These are phyloP conservation scores for Elymnias hypermnestra DNA, from an alignment of 1,140 invertebrate genomes.

Conservation along the genomic window DNA sequence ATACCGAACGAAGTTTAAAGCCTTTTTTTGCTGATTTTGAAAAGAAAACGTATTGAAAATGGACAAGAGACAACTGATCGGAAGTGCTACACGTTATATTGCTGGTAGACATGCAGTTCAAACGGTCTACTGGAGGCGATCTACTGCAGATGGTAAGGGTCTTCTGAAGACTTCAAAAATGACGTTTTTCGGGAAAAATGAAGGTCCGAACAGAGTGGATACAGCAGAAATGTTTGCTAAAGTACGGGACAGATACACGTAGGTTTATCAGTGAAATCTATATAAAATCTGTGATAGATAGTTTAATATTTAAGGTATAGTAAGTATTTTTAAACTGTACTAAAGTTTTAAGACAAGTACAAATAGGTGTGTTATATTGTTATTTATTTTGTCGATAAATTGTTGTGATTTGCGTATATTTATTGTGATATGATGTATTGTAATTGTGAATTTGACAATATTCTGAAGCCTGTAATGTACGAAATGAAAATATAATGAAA, in stretches of 20 bases:
- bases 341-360: no score
- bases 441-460: neutral
- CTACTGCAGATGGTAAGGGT: slow-evolving; percentile 69
- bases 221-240: slow-evolving; percentile 62
- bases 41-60: slow-evolving; percentile 32
- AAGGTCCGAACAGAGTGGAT: slow-evolving; percentile 69
- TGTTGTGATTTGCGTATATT: no score
- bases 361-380: no score
- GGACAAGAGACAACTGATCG: slow-evolving; percentile 74
- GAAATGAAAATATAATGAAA: no score
- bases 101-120: slow-evolving; percentile 82
- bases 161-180: slow-evolving; percentile 79
- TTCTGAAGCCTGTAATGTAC: slow-evolving; percentile 10
- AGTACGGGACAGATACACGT: slow-evolving; percentile 61
- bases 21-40: slow-evolving; percentile 17
- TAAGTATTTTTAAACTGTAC: no score
- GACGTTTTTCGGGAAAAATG: slow-evolving; percentile 77
- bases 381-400: no score
- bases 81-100: slow-evolving; percentile 81
- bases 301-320: no score
- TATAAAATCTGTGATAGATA: slow-evolving; percentile 42
- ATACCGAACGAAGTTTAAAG: neutral
- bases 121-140: slow-evolving; percentile 82
- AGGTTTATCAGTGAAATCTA: slow-evolving; percentile 7
- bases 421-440: neutral